phyloP scores from a whole-genome alignment of 2,797 vertebrate genomes.

The Tympanoctomys barrerae region DNA sequence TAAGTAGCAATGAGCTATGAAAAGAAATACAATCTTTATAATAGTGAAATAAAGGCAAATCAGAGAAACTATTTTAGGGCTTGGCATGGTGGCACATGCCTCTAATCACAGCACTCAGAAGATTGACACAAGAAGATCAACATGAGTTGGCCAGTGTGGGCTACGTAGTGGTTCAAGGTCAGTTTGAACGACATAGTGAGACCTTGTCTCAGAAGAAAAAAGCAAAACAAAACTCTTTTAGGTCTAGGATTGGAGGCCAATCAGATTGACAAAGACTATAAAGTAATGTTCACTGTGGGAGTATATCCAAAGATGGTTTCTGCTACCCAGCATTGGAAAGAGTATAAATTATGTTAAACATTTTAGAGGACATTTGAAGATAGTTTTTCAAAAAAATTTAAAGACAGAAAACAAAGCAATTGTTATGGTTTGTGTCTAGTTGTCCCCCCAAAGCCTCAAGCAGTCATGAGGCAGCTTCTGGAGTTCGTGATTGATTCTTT shows the following conservation, averaged over 20 bases:
- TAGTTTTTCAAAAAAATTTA: neutral
- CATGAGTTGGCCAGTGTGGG: neutral
- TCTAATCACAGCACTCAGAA: neutral
- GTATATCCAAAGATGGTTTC: neutral
- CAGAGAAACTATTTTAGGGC: neutral
- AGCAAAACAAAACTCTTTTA: neutral
- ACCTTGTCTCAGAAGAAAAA: neutral
- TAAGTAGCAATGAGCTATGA: neutral
- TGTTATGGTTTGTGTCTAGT: no score
- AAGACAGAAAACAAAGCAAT: no score
- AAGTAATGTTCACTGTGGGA: neutral
- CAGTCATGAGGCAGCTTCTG: no score
- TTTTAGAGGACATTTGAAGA: conserved; percentile 48
- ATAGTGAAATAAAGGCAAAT: conserved; percentile 23
- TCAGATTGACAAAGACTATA: conserved; percentile 3
- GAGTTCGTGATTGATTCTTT: no score
- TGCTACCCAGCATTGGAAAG: neutral
- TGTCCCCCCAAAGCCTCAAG: no score
- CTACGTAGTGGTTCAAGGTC: no score
- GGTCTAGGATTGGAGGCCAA: neutral
- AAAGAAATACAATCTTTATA: neutral
- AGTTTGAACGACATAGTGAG: no score
- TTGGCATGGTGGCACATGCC: neutral
- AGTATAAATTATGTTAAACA: neutral
- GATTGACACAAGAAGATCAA: neutral